Evolutionary conservation across 2,797 vertebrate genomes (phyloP).

Genomic region (Bradypus variegatus): DNA sequence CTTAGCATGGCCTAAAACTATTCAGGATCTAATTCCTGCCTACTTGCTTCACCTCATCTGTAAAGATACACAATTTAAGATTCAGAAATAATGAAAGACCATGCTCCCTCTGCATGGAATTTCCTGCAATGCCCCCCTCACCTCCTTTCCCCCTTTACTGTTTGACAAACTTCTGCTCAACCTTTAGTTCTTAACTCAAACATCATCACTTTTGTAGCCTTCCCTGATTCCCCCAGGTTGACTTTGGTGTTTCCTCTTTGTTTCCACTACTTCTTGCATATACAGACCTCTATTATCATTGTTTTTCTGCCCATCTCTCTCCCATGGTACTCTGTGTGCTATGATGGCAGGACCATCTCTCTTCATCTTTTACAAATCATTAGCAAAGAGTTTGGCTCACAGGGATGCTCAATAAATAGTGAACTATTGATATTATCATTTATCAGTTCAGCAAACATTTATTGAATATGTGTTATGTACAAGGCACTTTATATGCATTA

Average conservation of each 20-base stretch:
- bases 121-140: neutral
- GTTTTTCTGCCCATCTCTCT: neutral
- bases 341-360: neutral
- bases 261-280: neutral
- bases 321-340: neutral
- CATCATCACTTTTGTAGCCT: neutral
- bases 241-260: neutral
- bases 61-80: neutral
- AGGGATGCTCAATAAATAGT: neutral
- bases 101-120: neutral
- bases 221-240: neutral
- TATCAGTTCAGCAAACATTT: constrained; percentile 25
- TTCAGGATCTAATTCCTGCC: neutral
- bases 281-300: neutral
- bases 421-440: neutral
- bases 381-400: neutral
- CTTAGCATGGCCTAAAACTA: neutral
- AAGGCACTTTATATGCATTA: neutral
- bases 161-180: constrained; percentile 21
- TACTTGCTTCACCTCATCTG: neutral
- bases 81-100: neutral
- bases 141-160: neutral
- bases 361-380: constrained; percentile 3
- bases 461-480: neutral
- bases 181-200: constrained; percentile 19